phyloP scores from a whole-genome alignment of 2,113 vertebrate species.

The Calidris pygmaea region DNA sequence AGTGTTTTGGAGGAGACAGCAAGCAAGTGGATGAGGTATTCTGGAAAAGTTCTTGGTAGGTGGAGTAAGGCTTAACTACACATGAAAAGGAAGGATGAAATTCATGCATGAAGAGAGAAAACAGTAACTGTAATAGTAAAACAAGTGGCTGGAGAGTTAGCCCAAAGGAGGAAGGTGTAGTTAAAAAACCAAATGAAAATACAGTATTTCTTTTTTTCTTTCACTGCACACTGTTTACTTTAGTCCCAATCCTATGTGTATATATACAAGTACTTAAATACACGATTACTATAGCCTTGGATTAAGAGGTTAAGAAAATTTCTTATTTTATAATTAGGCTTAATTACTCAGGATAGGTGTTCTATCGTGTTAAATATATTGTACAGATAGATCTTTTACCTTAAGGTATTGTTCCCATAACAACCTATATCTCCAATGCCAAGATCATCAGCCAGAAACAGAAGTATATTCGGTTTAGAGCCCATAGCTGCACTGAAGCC shows the following conservation, averaged over 20 bases:
- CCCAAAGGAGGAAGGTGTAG: background rate
- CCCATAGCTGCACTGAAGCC: background rate
- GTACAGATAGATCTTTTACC: conserved; percentile 42
- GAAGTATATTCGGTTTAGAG: conserved; percentile 80
- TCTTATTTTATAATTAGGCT: background rate
- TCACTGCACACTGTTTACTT: background rate
- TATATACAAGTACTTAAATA: background rate
- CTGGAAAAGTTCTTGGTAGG: background rate
- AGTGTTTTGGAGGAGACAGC: background rate
- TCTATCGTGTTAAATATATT: background rate
- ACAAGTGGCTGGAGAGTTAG: background rate
- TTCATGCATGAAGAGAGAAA: background rate
- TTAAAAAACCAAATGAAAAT: background rate
- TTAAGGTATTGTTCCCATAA: conserved; percentile 85
- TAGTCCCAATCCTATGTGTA: background rate
- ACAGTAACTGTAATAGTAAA: background rate
- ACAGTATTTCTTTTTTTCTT: background rate
- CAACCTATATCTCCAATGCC: conserved; percentile 88
- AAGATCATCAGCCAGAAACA: conserved; percentile 88
- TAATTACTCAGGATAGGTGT: background rate
- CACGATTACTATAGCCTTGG: background rate
- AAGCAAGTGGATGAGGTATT: background rate
- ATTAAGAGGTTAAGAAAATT: background rate
- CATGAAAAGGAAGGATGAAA: background rate
- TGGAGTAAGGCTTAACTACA: background rate